Evolutionary conservation across 2,113 vertebrate genomes (phyloP).

Genomic region (Mastomys coucha): DNA sequence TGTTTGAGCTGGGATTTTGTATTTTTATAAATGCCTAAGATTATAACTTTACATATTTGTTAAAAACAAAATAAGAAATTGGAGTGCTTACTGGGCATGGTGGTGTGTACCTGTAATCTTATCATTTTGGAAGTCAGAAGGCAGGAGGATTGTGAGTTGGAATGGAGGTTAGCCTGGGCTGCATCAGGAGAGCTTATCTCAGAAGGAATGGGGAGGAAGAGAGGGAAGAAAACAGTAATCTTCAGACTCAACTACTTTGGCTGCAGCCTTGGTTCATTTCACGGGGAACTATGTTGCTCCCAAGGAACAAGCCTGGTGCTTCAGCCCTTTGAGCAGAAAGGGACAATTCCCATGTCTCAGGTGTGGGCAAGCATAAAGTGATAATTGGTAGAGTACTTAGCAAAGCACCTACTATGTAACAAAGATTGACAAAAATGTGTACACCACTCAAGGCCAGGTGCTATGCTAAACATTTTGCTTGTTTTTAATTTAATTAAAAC

Average conservation of each 20-base stretch:
- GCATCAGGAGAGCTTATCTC: too few relatives aligned
- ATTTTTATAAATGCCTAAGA: not conserved
- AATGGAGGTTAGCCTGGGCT: not conserved
- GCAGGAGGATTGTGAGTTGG: not conserved
- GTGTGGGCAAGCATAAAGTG: not conserved
- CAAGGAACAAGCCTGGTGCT: not conserved
- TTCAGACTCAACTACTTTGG: not conserved
- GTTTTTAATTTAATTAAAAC: not conserved
- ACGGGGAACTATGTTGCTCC: not conserved
- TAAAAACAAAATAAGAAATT: not conserved
- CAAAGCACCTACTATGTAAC: not conserved
- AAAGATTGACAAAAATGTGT: not conserved
- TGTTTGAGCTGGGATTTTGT: not conserved
- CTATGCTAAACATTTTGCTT: not conserved
- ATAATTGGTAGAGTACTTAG: not conserved
- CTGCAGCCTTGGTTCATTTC: not conserved
- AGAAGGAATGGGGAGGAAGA: not conserved
- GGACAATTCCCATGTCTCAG: not conserved
- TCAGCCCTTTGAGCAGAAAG: not conserved
- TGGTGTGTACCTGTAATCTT: not conserved
- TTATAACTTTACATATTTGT: not conserved
- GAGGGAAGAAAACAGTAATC: not conserved
- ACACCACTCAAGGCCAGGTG: not conserved
- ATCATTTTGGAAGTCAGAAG: not conserved
- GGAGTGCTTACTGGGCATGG: not conserved